A percentile compares a stretch with the other conserved stretches of the same genome.
phyloP scores from a whole-genome alignment of 2,888 invertebrate genomes.

The Ypsolopha sequella region DNA sequence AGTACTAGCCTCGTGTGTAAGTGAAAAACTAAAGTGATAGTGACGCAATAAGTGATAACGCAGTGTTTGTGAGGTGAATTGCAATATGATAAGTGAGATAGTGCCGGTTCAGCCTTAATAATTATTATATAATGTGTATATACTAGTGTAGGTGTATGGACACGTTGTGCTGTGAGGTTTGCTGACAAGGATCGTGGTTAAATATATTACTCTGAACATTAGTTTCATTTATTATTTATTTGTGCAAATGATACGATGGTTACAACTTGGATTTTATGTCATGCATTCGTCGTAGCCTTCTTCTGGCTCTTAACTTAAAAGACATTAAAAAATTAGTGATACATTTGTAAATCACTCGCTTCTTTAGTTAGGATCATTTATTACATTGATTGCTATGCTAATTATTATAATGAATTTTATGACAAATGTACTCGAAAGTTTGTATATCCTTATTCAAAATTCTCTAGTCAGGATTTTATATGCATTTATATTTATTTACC shows the following conservation, averaged over 20 bases:
- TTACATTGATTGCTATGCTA: too few relatives aligned
- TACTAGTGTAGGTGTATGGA: conserved; percentile 37
- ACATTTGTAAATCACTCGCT: too few relatives aligned
- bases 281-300: too few relatives aligned
- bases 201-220: conserved; percentile 23
- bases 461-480: conserved; percentile 54
- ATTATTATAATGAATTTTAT: too few relatives aligned
- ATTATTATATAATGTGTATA: conserved; percentile 53
- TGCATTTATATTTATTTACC: conserved; percentile 54
- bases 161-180: conserved; percentile 47
- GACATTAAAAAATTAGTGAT: too few relatives aligned
- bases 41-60: conserved; percentile 6
- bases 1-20: conserved; percentile 1
- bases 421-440: background rate
- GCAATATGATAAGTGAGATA: conserved; percentile 29
- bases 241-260: conserved; percentile 52
- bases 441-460: conserved; percentile 31
- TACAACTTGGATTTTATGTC: background rate
- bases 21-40: conserved; percentile 11
- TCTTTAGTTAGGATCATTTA: too few relatives aligned
- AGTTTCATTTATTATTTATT: conserved; percentile 26
- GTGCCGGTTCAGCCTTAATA: conserved; percentile 59
- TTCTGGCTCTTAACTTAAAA: too few relatives aligned
- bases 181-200: conserved; percentile 37
- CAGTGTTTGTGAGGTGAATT: conserved; percentile 15